A percentile compares a stretch with the other conserved stretches of the same genome.
Conservation (phyloP, 2,888 invertebrate genomes). For the Thecocarcelia acutangulata region DNA sequence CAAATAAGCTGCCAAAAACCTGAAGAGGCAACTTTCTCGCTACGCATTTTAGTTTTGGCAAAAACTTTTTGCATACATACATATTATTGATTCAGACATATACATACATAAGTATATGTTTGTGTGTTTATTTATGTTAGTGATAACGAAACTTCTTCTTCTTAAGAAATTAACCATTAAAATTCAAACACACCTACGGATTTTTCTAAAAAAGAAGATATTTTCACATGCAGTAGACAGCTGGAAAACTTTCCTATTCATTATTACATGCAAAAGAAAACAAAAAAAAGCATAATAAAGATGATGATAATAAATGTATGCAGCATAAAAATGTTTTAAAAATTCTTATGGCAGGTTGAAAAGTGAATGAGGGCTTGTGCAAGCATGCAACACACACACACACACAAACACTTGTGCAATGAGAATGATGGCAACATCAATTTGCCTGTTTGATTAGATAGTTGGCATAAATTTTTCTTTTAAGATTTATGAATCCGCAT, state of each 20-base stretch:
- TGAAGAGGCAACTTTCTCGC: conserved; percentile 58
- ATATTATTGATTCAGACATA: no score
- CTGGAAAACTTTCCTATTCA: conserved; percentile 54
- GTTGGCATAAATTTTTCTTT: conserved; percentile 7
- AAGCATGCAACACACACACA: conserved; percentile 17
- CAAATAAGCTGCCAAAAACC: conserved; percentile 30
- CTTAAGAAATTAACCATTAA: conserved; percentile 36
- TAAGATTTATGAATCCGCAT: neutral
- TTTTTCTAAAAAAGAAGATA: conserved; percentile 16
- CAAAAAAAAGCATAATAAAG: conserved; percentile 5
- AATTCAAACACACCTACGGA: conserved; percentile 51
- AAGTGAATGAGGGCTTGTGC: conserved; percentile 58
- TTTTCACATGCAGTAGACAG: conserved; percentile 10
- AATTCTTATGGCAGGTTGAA: conserved; percentile 56
- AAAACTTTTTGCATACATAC: conserved; percentile 18
- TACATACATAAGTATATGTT: neutral
- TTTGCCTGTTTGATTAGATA: conserved; percentile 42
- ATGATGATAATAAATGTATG: conserved; percentile 15
- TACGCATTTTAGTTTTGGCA: conserved; percentile 54
- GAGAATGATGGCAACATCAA: conserved; percentile 22
- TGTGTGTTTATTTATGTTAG: conserved; percentile 1
- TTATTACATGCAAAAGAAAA: conserved; percentile 15
- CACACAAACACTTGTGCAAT: neutral
- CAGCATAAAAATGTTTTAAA: conserved; percentile 3
- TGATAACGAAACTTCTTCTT: conserved; percentile 24